Evolutionary conservation across 2,888 invertebrate genomes (phyloP), one percentile per base, ranked within the genome.

Genomic region (Atethmia centrago): DNA sequence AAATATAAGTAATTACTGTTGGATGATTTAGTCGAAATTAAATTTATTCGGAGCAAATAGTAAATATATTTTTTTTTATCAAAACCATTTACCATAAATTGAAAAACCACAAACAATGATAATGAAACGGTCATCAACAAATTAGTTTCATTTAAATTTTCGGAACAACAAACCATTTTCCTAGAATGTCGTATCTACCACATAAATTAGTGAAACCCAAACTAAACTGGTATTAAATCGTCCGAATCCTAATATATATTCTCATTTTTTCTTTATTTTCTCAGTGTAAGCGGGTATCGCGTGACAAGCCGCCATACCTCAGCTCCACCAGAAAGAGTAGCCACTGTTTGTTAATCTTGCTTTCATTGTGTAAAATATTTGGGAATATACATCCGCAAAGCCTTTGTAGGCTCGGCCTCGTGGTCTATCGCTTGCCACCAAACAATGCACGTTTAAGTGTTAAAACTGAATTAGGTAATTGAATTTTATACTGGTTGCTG

Each of bases 331-430:
- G 92, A 93, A 93, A 92, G 92, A 94, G 94, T 94, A 91, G 92
- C 93, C 92, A 90, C 92, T 88, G 91, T 95, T 95, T 94, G 95
- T 93, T 95, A 94, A 94, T 94, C 94, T 94, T 92, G 89, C 91
- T 92, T 93, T 93, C 92, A 93, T 93, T 94, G 93, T 94, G 91
- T 92, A 90, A 93, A 94, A 93, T 93, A 93, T 92, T 92, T 91
- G 89, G 88, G 88, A 89, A 87, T 88, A 88, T 87, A 88, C 89
- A 83, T 79, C 67, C 62, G 76, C 69, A 84, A 84, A 82, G 81
- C 84, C 86, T 87, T 87, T 87, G 87, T 87, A 80, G 81, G 83
- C 82, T 81, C 84, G 82, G 79, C 82, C 79, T 82, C 73, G 74
- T 70, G 80, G 82, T 83, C 81, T 87, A 79, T 83, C 87, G 76